A percentile compares a stretch with the other conserved stretches of the same genome.
Conservation (phyloP, 2,888 invertebrate species). For the Xylota segnis region DNA sequence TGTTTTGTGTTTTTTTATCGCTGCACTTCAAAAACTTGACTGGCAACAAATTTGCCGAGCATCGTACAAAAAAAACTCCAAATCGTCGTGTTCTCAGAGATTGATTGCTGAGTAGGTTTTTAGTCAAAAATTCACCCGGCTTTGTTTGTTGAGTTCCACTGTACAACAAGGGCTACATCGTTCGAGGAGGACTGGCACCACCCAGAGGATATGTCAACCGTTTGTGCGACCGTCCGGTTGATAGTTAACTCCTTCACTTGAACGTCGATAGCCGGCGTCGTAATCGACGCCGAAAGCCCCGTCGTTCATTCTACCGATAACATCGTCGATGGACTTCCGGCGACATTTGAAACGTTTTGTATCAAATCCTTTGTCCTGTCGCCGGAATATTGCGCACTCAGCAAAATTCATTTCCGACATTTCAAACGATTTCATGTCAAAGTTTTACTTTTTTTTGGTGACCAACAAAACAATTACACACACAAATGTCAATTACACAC, state of each 20-base stretch:
- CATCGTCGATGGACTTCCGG: slow-evolving; percentile 60
- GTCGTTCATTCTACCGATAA: slow-evolving; percentile 36
- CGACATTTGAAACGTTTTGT: slow-evolving; percentile 35
- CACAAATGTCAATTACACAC: slow-evolving; percentile 7
- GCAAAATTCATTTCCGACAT: slow-evolving; percentile 49
- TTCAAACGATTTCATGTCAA: slow-evolving; percentile 42
- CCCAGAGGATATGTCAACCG: slow-evolving; percentile 52
- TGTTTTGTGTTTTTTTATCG: not conserved
- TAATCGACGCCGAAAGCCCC: slow-evolving; percentile 34
- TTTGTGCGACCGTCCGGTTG: slow-evolving; percentile 37
- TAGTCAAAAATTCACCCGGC: slow-evolving; percentile 29
- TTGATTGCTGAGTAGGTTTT: slow-evolving; percentile 42
- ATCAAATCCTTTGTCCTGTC: slow-evolving; percentile 8
- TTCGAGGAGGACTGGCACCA: slow-evolving; percentile 4
- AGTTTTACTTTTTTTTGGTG: slow-evolving; percentile 3
- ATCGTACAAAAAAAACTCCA: slow-evolving; percentile 14
- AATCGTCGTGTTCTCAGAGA: slow-evolving; percentile 24
- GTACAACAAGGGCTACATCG: not conserved
- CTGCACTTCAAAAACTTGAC: not conserved
- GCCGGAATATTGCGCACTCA: slow-evolving; percentile 7
- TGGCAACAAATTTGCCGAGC: slow-evolving; percentile 15
- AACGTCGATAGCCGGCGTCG: slow-evolving; percentile 29
- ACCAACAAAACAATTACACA: not conserved
- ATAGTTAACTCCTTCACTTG: slow-evolving; percentile 52
- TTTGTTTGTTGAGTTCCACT: slow-evolving; percentile 1